A percentile compares a stretch with the other conserved stretches of the same genome.
phyloP scores from a whole-genome alignment of 2,797 vertebrate species.

The Clarias platycephalus region DNA sequence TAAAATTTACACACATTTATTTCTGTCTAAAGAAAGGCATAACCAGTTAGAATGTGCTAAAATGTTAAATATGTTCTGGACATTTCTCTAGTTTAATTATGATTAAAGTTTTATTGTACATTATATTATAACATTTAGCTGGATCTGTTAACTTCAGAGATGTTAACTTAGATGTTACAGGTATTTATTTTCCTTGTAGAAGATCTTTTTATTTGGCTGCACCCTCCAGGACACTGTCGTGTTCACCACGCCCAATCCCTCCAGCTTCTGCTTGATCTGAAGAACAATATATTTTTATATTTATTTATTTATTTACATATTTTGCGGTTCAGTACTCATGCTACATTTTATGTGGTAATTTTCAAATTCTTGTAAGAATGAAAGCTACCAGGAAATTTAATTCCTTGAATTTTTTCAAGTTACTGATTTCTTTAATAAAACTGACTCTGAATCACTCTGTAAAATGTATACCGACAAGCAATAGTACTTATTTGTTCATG shows the following conservation, averaged over 20 bases:
- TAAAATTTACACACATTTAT: not conserved
- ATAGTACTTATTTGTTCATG: too few relatives aligned
- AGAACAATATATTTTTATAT: not conserved
- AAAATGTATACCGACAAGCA: too few relatives aligned
- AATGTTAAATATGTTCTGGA: not conserved
- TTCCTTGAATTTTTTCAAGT: too few relatives aligned
- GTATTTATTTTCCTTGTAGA: not conserved
- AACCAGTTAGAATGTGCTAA: not conserved
- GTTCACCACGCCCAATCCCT: not conserved
- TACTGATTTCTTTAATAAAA: too few relatives aligned
- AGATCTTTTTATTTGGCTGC: not conserved
- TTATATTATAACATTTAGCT: not conserved
- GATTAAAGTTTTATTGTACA: not conserved
- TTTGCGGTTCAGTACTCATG: not conserved
- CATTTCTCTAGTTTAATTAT: not conserved
- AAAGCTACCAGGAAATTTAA: not conserved
- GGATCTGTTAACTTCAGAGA: not conserved
- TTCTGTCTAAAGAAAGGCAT: not conserved
- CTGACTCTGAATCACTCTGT: too few relatives aligned
- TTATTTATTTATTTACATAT: not conserved
- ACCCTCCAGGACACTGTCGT: conserved; percentile 8
- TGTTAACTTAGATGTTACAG: not conserved
- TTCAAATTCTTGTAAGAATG: too few relatives aligned
- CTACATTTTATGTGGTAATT: not conserved
- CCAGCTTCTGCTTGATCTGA: conserved; percentile 5